These are phyloP conservation scores for Scaptodrosophila latifasciaeformis DNA, from an alignment of 2,888 invertebrate species.

Conservation along the genomic window DNA sequence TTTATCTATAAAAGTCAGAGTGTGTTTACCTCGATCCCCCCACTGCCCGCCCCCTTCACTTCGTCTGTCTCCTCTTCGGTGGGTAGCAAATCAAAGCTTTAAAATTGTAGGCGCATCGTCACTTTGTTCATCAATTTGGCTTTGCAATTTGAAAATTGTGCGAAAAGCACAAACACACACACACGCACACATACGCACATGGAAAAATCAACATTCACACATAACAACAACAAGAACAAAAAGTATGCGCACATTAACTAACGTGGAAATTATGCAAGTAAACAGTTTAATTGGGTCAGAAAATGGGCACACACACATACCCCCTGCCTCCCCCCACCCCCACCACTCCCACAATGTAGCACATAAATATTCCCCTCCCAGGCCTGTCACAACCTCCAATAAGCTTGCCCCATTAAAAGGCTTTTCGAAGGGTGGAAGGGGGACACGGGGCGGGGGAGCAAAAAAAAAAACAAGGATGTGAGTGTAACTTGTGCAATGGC, in stretches of 20 bases:
- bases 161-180: constrained; percentile 37
- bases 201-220: constrained; percentile 1
- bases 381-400: too few species aligned
- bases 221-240: constrained; percentile 39
- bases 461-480: too few species aligned
- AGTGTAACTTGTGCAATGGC: too few species aligned
- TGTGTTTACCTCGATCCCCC: constrained; percentile 11
- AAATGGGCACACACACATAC: constrained; percentile 37
- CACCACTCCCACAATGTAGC: too few species aligned
- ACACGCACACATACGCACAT: constrained; percentile 7
- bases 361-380: too few species aligned
- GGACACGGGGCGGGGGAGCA: too few species aligned
- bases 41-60: constrained; percentile 18
- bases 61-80: too few species aligned
- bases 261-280: constrained; percentile 66
- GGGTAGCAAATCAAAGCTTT: constrained; percentile 35
- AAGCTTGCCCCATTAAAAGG: too few species aligned
- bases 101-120: constrained; percentile 46
- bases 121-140: constrained; percentile 49
- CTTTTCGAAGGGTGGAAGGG: too few species aligned
- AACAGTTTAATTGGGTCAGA: constrained; percentile 63
- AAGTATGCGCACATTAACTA: constrained; percentile 47
- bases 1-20: constrained; percentile 43
- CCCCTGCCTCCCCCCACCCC: too few species aligned
- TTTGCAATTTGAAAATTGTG: constrained; percentile 55